Percentiles rank a stretch among this genome's conserved stretches.
These are phyloP conservation scores for Neodiprion virginianus DNA, from an alignment of 1,140 invertebrate genomes.

Conservation along the genomic window DNA sequence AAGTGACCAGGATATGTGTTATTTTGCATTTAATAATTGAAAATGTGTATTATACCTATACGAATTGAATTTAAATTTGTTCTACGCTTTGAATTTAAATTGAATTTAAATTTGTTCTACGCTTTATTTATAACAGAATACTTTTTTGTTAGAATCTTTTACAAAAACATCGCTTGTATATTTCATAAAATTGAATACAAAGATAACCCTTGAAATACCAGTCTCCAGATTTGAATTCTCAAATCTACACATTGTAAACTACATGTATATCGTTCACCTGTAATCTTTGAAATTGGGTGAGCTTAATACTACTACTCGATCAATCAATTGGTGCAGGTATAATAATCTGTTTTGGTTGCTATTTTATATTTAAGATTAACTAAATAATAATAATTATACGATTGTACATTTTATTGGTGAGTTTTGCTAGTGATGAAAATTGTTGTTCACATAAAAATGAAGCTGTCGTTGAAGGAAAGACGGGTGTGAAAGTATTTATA, in stretches of 20 bases:
- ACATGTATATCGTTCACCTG: no score
- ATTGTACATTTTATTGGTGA: neutral
- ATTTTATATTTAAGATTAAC: neutral
- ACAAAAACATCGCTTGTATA: neutral
- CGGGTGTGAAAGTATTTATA: neutral
- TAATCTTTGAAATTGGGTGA: neutral
- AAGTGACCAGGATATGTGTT: slow-evolving; percentile 26
- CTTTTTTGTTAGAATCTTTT: slow-evolving; percentile 25
- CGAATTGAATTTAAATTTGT: slow-evolving; percentile 14
- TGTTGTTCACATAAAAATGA: slow-evolving; percentile 2
- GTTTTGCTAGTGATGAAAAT: neutral
- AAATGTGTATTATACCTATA: slow-evolving; percentile 36
- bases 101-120: slow-evolving; percentile 13
- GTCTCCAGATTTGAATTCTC: neutral
- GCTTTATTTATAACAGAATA: slow-evolving; percentile 19
- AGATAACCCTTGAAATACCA: neutral
- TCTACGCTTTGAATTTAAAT: slow-evolving; percentile 12
- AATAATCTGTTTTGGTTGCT: neutral
- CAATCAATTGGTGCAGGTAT: neutral
- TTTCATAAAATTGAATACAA: neutral
- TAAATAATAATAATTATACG: neutral
- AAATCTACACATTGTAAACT: neutral
- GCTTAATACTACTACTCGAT: neutral
- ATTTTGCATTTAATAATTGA: slow-evolving; percentile 35
- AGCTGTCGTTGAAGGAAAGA: neutral